Percentiles rank a stretch among this genome's conserved stretches.
These are phyloP conservation scores for Oligia strigilis DNA, from an alignment of 2,888 invertebrate genomes.

Conservation along the genomic window DNA sequence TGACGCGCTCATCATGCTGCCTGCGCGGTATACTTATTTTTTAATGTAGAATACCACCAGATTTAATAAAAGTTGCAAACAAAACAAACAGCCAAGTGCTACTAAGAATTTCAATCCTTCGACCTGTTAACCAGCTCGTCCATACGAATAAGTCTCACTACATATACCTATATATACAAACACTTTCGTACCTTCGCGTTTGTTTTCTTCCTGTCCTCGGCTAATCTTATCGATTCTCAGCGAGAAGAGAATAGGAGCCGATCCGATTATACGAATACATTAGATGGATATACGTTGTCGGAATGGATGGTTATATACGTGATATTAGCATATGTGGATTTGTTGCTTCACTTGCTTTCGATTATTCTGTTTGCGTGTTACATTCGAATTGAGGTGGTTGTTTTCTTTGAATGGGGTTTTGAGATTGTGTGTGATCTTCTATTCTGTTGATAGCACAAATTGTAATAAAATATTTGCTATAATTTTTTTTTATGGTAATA, in stretches of 20 bases:
- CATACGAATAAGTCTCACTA: slow-evolving; percentile 11
- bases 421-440: slow-evolving; percentile 8
- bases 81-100: slow-evolving; percentile 1
- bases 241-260: slow-evolving; percentile 40
- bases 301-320: slow-evolving; percentile 39
- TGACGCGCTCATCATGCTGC: too few species aligned
- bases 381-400: slow-evolving; percentile 31
- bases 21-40: background rate
- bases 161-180: slow-evolving; percentile 9
- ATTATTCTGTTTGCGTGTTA: slow-evolving; percentile 46
- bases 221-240: slow-evolving; percentile 59
- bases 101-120: background rate
- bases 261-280: slow-evolving; percentile 67
- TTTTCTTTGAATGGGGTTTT: slow-evolving; percentile 26
- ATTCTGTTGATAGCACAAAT: background rate
- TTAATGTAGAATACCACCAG: background rate
- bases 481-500: background rate
- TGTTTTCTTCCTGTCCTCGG: slow-evolving; percentile 51
- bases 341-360: slow-evolving; percentile 40
- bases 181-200: slow-evolving; percentile 49
- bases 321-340: slow-evolving; percentile 50
- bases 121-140: background rate
- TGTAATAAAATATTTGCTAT: background rate
- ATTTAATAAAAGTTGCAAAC: background rate
- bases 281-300: slow-evolving; percentile 52